These are phyloP conservation scores for Uromys caudimaculatus DNA, from an alignment of 2,797 vertebrate genomes.

Conservation along the genomic window DNA sequence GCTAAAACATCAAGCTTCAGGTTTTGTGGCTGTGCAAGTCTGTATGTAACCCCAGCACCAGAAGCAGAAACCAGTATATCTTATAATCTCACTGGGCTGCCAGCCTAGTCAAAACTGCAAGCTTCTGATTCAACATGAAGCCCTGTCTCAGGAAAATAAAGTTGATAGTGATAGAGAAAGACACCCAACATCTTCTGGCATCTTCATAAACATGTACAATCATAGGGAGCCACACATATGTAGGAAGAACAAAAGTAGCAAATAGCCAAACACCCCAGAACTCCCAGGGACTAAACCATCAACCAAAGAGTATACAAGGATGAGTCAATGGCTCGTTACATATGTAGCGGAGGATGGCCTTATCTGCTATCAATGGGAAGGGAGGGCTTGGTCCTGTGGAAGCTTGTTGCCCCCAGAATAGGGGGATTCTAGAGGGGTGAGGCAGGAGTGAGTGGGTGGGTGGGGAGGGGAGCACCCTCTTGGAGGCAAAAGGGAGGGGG, in stretches of 20 bases:
- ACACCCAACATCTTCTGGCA: not conserved
- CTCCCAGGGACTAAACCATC: no score
- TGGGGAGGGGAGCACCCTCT: no score
- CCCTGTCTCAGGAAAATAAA: not conserved
- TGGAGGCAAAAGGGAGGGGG: no score
- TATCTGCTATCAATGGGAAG: no score
- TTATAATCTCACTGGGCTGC: not conserved
- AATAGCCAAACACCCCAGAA: no score
- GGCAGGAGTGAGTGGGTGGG: no score
- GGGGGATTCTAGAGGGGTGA: no score
- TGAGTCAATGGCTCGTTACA: no score
- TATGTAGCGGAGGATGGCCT: no score
- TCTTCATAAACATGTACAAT: not conserved
- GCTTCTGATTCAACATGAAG: not conserved
- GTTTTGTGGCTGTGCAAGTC: not conserved
- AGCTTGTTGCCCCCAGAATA: no score
- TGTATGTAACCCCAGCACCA: not conserved
- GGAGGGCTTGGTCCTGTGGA: no score
- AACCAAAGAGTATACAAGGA: no score
- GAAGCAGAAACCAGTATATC: not conserved
- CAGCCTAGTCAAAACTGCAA: not conserved
- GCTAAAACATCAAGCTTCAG: not conserved
- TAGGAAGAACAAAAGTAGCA: not conserved
- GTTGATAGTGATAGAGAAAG: not conserved
- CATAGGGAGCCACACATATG: not conserved